These are phyloP conservation scores for Sebastes nivosus DNA, from an alignment of 2,797 vertebrate genomes.

Conservation along the genomic window DNA sequence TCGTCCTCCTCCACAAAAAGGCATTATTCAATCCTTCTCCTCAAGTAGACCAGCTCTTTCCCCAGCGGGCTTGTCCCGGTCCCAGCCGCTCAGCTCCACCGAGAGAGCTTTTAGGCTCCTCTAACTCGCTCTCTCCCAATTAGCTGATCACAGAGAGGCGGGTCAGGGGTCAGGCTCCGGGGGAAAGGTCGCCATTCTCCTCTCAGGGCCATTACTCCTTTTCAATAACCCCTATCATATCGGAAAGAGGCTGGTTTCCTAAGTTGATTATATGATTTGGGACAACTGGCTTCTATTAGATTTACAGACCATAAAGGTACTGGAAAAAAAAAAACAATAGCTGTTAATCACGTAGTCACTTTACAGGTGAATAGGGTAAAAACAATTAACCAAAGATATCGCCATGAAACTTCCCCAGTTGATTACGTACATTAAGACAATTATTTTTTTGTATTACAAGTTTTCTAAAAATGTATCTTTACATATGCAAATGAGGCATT, in stretches of 20 bases:
- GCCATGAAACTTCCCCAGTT: no score
- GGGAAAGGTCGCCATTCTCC: slow-evolving; percentile 61
- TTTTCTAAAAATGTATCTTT: rapidly evolving
- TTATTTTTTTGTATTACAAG: no score
- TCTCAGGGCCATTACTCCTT: slow-evolving; percentile 30
- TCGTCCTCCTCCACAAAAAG: slow-evolving; percentile 39
- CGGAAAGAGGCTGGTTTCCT: slow-evolving; percentile 11
- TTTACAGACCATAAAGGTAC: background rate
- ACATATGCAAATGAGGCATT: no score
- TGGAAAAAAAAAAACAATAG: background rate
- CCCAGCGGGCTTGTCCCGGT: slow-evolving; percentile 30
- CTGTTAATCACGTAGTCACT: background rate
- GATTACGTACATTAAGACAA: no score
- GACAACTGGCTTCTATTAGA: slow-evolving; percentile 26
- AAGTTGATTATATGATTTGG: slow-evolving; percentile 46
- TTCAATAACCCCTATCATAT: slow-evolving; percentile 38
- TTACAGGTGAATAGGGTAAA: background rate
- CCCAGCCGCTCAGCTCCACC: slow-evolving; percentile 23
- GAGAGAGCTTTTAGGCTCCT: slow-evolving; percentile 51
- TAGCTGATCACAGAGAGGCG: slow-evolving; percentile 70
- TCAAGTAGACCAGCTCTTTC: slow-evolving; percentile 21
- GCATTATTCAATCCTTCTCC: slow-evolving; percentile 46
- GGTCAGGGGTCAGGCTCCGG: slow-evolving; percentile 62
- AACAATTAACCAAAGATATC: rapidly evolving
- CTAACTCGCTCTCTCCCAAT: slow-evolving; percentile 57